phyloP scores from a whole-genome alignment of 2,888 invertebrate species.

The Petrolisthes manimaculis region DNA sequence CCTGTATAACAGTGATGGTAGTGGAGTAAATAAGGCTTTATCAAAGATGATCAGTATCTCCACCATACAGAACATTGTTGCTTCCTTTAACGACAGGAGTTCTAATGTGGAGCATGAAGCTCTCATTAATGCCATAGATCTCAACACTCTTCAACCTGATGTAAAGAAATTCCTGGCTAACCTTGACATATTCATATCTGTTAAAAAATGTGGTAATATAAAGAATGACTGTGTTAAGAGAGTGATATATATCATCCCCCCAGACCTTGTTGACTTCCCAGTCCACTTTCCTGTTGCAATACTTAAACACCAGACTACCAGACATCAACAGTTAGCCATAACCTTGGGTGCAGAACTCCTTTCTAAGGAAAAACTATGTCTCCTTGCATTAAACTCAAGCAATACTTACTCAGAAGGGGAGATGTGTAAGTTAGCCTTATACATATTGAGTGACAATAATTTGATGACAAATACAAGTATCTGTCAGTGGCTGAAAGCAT shows the following conservation, averaged over 20 bases:
- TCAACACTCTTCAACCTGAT: not conserved
- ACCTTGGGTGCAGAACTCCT: slow-evolving; percentile 9
- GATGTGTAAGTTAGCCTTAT: not conserved
- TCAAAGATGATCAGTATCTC: not conserved
- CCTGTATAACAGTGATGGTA: not conserved
- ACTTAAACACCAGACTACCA: not conserved
- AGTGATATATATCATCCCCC: slow-evolving; percentile 4
- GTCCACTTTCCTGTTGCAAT: slow-evolving; percentile 18
- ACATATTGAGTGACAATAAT: slow-evolving; percentile 1
- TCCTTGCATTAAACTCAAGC: not conserved
- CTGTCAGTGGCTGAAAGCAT: not conserved
- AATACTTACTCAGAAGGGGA: not conserved
- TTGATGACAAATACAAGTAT: not conserved
- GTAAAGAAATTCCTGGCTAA: not conserved
- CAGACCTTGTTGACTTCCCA: slow-evolving; percentile 19
- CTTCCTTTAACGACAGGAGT: slow-evolving; percentile 1
- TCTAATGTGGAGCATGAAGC: slow-evolving; percentile 15
- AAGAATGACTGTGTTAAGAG: slow-evolving; percentile 5
- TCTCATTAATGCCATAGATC: slow-evolving; percentile 1
- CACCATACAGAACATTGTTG: not conserved
- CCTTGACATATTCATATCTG: slow-evolving; percentile 24
- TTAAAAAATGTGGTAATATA: not conserved
- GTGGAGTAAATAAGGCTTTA: slow-evolving; percentile 29
- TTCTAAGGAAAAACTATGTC: slow-evolving; percentile 15
- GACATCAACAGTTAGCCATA: not conserved